Base-by-base conservation (phyloP, 1,140 invertebrate genomes). In the Macrostomum lignano region DNA sequence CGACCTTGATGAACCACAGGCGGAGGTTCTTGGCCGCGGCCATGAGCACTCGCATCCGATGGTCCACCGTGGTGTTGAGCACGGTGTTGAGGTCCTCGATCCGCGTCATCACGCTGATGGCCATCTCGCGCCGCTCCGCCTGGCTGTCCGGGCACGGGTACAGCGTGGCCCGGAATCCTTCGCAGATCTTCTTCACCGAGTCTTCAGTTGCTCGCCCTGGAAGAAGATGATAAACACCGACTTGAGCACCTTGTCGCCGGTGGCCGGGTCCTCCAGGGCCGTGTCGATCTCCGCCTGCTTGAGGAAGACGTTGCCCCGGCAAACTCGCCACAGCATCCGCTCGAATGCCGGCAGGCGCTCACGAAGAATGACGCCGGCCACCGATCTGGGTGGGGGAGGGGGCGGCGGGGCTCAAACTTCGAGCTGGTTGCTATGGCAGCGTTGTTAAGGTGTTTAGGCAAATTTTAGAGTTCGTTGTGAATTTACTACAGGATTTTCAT, bases 191-290 rank as follows among this genome's bases (percentile, higher is more conserved):
- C 59, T 84, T 86, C 25, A 93, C 82, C 79, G 68, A 13, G 69
- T 70, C 59, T 91, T 91, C 25, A 94, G 58, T 45, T 93, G 81
- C 51, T 93, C 84, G 35, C 86, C 86, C 77, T 94, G 86, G 66
- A 88, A 94, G 64, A 94, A 93, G 28, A 84, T 75, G 28, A 93
- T 81, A 57, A 94, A 94, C 3, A 91, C 82, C n/a, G 72, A 74
- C 58, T 94, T 94, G 60, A 72, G 70, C 14, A 88, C 74, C 49
- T 73, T 14, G 31, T 46, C 45, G 44, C 49, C 51, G 14, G 48
- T 45, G 20, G 44, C 30, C 11, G 51, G 51, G 36, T 54, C 51
- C 30, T 47, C 42, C n/a, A 54, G 25, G 4, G 42, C 29, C 14
- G 38, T 15, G 2, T 44, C 40, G 25, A 64, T 62, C 36, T 60